phyloP scores from a whole-genome alignment of 2,888 invertebrate species.

The Trichacis sp. region DNA sequence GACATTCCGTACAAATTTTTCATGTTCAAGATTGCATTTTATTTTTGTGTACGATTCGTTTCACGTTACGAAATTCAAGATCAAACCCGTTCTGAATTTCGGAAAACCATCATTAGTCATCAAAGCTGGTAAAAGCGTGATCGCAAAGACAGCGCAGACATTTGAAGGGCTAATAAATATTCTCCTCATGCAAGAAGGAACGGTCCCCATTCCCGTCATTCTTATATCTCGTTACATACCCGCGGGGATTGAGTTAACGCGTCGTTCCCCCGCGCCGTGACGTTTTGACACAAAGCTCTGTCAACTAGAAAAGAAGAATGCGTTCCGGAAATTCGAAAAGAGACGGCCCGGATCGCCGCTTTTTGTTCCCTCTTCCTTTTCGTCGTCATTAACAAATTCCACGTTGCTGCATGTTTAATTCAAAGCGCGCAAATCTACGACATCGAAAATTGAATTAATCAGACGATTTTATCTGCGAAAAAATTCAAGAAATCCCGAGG shows the following conservation, averaged over 20 bases:
- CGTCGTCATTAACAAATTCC: not conserved
- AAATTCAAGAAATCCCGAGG: not conserved
- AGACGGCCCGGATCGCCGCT: not conserved
- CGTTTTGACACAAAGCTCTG: constrained; percentile 16
- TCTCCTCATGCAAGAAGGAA: constrained; percentile 17
- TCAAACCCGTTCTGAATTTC: not conserved
- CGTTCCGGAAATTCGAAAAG: not conserved
- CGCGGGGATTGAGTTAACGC: constrained; percentile 27
- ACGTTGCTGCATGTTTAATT: not conserved
- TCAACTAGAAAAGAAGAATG: constrained; percentile 1
- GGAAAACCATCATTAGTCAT: constrained; percentile 3
- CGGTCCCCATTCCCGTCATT: no score
- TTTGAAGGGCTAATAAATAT: constrained; percentile 12
- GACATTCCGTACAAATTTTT: no score
- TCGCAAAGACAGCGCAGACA: not conserved
- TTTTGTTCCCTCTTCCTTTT: not conserved
- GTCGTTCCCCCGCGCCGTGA: constrained; percentile 28
- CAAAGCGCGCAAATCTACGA: no score
- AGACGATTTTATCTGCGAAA: not conserved
- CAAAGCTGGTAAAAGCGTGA: not conserved
- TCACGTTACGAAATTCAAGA: not conserved
- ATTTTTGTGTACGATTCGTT: no score
- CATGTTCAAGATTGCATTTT: no score
- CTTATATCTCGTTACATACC: not conserved
- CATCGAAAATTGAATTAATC: not conserved